These are phyloP conservation scores for Nomada goodeniana DNA, from an alignment of 2,888 invertebrate genomes.

Conservation along the genomic window DNA sequence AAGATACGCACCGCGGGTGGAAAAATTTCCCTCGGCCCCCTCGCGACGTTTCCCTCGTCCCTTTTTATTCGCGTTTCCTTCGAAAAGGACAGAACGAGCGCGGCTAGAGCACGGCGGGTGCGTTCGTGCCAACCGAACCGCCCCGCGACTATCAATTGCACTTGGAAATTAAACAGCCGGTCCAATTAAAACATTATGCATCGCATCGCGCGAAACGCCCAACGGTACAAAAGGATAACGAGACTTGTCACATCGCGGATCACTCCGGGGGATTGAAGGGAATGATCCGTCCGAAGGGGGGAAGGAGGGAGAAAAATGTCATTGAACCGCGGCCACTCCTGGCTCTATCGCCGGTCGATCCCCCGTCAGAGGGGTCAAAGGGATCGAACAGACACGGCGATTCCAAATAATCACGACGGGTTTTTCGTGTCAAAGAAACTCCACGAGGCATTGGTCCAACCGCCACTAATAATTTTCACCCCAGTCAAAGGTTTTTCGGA, in stretches of 20 bases:
- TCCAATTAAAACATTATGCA: conserved; percentile 71
- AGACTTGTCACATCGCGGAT: conserved; percentile 36
- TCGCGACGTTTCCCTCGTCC: neutral
- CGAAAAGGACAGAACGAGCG: conserved; percentile 6
- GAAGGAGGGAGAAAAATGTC: neutral
- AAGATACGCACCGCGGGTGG: neutral
- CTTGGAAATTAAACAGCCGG: conserved; percentile 64
- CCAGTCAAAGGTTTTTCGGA: neutral
- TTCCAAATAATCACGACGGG: conserved; percentile 25
- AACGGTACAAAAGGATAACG: conserved; percentile 57
- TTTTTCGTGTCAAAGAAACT: neutral
- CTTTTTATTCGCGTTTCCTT: neutral
- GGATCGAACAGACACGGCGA: conserved; percentile 4
- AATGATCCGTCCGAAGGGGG: neutral
- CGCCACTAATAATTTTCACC: conserved; percentile 6
- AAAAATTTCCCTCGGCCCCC: neutral
- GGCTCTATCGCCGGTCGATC: conserved; percentile 22
- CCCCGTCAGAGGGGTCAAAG: conserved; percentile 9
- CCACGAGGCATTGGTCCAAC: conserved; percentile 2
- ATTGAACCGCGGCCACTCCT: conserved; percentile 16
- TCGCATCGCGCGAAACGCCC: conserved; percentile 59
- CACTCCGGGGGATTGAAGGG: neutral
- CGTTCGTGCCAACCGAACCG: conserved; percentile 45
- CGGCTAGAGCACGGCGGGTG: neutral
- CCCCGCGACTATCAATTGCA: conserved; percentile 65